A percentile compares a stretch with the other conserved stretches of the same genome.
Conservation (phyloP, 2,888 invertebrate genomes). For the Zaprionus lineosus region DNA sequence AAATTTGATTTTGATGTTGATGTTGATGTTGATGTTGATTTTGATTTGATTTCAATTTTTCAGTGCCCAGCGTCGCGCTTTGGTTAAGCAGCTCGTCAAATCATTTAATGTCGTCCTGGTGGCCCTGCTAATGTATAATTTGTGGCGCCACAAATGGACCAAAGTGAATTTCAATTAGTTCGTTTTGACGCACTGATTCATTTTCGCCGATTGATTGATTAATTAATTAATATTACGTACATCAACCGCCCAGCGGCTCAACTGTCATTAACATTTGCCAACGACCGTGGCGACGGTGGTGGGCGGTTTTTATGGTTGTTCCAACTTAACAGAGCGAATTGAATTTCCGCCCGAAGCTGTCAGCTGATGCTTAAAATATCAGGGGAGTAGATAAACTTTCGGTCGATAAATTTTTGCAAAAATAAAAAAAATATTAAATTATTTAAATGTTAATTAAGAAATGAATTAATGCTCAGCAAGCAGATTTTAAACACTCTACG, state of each 20-base stretch:
- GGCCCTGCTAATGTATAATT: conserved; percentile 78
- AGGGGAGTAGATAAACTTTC: conserved; percentile 10
- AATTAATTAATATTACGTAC: conserved; percentile 59
- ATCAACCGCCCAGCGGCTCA: conserved; percentile 21
- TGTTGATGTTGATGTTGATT: not conserved
- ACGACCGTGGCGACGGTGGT: conserved; percentile 24
- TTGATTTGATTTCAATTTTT: conserved; percentile 4
- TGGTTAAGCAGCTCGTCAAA: conserved; percentile 77
- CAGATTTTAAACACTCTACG: too few species aligned
- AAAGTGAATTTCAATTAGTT: conserved; percentile 79
- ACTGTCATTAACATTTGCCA: conserved; percentile 57
- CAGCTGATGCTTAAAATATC: conserved; percentile 26
- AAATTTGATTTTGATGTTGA: too few species aligned
- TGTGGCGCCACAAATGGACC: conserved; percentile 82
- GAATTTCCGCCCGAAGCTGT: conserved; percentile 46
- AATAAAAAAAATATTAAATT: not conserved
- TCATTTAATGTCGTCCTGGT: conserved; percentile 79
- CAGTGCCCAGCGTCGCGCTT: conserved; percentile 75
- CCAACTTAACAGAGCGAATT: too few species aligned
- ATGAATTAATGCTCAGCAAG: too few species aligned
- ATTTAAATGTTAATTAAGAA: too few species aligned
- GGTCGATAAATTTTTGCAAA: conserved; percentile 19
- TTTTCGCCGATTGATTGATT: conserved; percentile 53
- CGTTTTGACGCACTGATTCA: conserved; percentile 52
- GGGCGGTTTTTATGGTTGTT: too few species aligned